Percentiles rank a stretch among this genome's conserved stretches.
Evolutionary conservation across 2,113 vertebrate species (phyloP).

Genomic region (Capricornis sumatraensis): DNA sequence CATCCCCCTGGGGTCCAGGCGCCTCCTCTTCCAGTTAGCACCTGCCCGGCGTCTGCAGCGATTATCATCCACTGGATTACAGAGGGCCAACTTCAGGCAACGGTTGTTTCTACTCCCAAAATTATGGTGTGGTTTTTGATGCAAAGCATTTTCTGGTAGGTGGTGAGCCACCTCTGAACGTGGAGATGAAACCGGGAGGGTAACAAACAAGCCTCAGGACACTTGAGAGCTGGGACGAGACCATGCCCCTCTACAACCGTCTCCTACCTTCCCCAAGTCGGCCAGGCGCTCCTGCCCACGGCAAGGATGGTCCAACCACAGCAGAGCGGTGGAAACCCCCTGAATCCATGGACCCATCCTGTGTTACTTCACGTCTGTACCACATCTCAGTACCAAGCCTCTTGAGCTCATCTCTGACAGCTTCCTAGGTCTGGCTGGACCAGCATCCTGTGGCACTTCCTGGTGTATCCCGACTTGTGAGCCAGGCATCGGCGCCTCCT

Average conservation of each 20-base stretch:
- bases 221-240: neutral
- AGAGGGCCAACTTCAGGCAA: neutral
- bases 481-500: neutral
- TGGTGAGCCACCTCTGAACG: fast-evolving
- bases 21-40: neutral
- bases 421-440: neutral
- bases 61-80: neutral
- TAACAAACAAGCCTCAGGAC: fast-evolving
- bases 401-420: neutral
- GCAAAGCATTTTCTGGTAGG: neutral
- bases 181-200: neutral
- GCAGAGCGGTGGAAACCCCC: neutral
- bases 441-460: neutral
- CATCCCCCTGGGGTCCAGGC: neutral
- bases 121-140: neutral
- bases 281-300: fast-evolving
- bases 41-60: neutral
- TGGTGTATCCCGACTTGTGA: fast-evolving
- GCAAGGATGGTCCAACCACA: neutral
- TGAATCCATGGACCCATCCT: fast-evolving
- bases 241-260: fast-evolving
- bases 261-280: neutral
- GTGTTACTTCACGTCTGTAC: too few relatives aligned
- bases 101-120: neutral
- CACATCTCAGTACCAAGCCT: fast-evolving